These are phyloP conservation scores for Maconellicoccus hirsutus DNA, from an alignment of 1,140 invertebrate genomes.

Conservation along the genomic window DNA sequence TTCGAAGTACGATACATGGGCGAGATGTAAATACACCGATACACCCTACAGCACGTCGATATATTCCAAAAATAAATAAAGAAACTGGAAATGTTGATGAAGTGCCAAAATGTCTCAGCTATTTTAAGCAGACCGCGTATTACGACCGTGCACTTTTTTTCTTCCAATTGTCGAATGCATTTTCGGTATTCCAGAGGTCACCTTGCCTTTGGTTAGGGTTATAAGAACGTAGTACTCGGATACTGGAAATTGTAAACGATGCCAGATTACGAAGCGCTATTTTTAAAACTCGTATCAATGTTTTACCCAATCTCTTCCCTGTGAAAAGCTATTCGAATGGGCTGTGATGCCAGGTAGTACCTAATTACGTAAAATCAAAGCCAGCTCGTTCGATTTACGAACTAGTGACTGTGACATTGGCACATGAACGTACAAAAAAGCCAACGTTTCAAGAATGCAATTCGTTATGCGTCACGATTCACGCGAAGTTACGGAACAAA, in stretches of 20 bases:
- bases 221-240: background rate
- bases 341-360: background rate
- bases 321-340: background rate
- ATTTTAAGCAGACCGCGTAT: background rate
- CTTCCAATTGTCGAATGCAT: background rate
- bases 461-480: background rate
- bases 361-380: background rate
- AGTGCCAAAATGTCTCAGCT: background rate
- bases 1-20: too few relatives aligned
- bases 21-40: too few relatives aligned
- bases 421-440: background rate
- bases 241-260: background rate
- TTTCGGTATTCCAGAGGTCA: conserved; percentile 7
- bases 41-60: background rate
- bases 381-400: too few relatives aligned
- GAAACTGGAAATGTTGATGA: background rate
- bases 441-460: background rate
- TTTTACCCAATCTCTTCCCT: background rate
- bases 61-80: background rate
- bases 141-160: background rate
- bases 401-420: background rate
- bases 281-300: background rate
- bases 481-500: too few relatives aligned
- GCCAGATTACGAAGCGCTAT: background rate
- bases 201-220: conserved; percentile 7